These are phyloP conservation scores for Phalacrocorax brasilianus DNA, from an alignment of 2,113 vertebrate genomes.

Conservation along the genomic window DNA sequence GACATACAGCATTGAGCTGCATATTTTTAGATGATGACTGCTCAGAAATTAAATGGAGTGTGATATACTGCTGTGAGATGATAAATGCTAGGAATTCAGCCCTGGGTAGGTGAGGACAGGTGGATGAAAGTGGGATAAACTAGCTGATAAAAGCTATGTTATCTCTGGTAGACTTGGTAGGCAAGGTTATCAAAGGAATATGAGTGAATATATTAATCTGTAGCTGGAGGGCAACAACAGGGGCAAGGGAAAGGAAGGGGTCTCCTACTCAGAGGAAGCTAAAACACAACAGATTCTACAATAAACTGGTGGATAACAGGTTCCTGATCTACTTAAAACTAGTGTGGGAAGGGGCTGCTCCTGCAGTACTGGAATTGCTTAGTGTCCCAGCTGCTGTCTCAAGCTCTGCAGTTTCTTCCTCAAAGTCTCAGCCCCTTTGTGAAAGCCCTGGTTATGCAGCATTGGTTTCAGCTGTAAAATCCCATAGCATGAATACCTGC, in stretches of 20 bases:
- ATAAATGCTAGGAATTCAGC: constrained; percentile 2
- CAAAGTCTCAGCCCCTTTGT: background rate
- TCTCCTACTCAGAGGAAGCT: background rate
- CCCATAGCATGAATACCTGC: background rate
- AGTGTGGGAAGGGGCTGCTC: background rate
- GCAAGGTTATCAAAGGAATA: background rate
- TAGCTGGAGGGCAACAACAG: background rate
- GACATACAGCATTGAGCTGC: background rate
- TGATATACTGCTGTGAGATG: background rate
- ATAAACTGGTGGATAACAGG: background rate
- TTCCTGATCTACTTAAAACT: background rate
- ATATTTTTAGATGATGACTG: constrained; percentile 15
- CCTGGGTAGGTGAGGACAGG: constrained; percentile 11
- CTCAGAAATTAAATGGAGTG: constrained; percentile 37
- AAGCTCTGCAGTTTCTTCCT: background rate
- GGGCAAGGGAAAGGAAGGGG: background rate
- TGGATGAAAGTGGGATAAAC: background rate
- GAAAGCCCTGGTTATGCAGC: background rate
- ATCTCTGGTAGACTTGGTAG: background rate
- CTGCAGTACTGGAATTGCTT: background rate
- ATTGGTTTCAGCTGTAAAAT: background rate
- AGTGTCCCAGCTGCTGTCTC: background rate
- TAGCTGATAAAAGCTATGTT: background rate
- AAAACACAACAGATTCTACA: background rate
- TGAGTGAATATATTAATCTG: background rate